phyloP scores from a whole-genome alignment of 2,888 invertebrate genomes.

The Formica aserva region DNA sequence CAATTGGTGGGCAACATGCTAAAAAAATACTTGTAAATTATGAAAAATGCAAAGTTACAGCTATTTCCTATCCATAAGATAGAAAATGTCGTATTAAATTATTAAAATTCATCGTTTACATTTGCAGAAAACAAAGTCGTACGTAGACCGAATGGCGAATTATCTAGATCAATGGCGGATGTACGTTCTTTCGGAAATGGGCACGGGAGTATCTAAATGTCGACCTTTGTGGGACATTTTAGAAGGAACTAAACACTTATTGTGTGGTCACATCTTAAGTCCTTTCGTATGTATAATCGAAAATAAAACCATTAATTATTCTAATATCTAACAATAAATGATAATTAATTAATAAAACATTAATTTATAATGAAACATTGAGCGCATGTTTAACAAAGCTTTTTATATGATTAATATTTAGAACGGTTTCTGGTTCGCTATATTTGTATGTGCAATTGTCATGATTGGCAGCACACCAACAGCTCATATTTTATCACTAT shows the following conservation, averaged over 20 bases:
- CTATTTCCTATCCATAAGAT: not conserved
- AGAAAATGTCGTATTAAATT: not conserved
- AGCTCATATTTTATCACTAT: conserved; percentile 88
- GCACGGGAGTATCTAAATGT: conserved; percentile 90
- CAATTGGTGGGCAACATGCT: conserved; percentile 87
- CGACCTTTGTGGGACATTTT: conserved; percentile 91
- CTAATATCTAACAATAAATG: not conserved
- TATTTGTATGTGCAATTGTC: conserved; percentile 87
- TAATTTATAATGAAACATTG: not conserved
- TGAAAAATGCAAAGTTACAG: conserved; percentile 54
- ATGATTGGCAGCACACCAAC: conserved; percentile 89
- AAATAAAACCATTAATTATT: not conserved
- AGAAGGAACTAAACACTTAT: conserved; percentile 88
- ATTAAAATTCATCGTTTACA: not conserved
- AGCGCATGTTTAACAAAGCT: not conserved
- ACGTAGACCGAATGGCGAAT: conserved; percentile 88
- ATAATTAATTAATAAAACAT: conserved; percentile 8
- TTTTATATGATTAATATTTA: conserved; percentile 77
- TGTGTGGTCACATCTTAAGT: conserved; percentile 89
- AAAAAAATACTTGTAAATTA: not conserved
- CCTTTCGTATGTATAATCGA: conserved; percentile 87
- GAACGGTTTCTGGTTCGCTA: conserved; percentile 91
- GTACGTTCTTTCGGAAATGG: conserved; percentile 89
- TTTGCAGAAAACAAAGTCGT: conserved; percentile 87
- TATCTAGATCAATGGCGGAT: conserved; percentile 90